Percentiles rank a stretch among this genome's conserved stretches.
Evolutionary conservation across 2,888 invertebrate genomes (phyloP).

Genomic region (Saturnia japonica): DNA sequence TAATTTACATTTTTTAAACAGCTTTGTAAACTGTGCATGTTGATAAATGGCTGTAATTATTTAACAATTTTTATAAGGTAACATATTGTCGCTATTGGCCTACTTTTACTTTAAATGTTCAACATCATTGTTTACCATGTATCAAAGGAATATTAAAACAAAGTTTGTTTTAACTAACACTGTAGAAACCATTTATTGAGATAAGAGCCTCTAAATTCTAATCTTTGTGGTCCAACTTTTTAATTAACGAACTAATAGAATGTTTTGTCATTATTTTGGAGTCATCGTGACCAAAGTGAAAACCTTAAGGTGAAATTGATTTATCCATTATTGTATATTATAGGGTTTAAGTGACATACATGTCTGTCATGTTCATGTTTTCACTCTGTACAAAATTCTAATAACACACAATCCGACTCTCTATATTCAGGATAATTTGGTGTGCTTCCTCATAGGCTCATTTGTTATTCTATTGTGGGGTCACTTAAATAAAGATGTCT

Average conservation of each 20-base stretch:
- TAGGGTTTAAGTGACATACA: too few relatives aligned
- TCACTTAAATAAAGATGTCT: too few relatives aligned
- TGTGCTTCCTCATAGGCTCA: too few relatives aligned
- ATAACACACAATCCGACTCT: background rate
- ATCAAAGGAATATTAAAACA: background rate
- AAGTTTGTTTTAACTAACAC: background rate
- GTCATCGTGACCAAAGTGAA: background rate
- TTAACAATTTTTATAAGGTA: background rate
- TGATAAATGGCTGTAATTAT: background rate
- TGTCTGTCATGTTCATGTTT: background rate
- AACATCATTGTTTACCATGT: background rate
- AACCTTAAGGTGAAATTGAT: background rate
- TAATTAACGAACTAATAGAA: background rate
- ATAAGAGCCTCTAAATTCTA: background rate
- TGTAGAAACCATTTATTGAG: too few relatives aligned
- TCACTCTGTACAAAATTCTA: background rate
- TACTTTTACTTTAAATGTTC: background rate
- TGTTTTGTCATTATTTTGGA: background rate
- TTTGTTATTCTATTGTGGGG: too few relatives aligned
- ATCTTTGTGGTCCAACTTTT: background rate
- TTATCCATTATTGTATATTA: background rate
- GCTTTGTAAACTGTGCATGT: too few relatives aligned
- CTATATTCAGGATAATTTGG: too few relatives aligned
- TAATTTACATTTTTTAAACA: background rate
- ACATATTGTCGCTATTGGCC: background rate